phyloP scores from a whole-genome alignment of 35 echinoderm and acorn worm species.

The Nesometra sesokonis region DNA sequence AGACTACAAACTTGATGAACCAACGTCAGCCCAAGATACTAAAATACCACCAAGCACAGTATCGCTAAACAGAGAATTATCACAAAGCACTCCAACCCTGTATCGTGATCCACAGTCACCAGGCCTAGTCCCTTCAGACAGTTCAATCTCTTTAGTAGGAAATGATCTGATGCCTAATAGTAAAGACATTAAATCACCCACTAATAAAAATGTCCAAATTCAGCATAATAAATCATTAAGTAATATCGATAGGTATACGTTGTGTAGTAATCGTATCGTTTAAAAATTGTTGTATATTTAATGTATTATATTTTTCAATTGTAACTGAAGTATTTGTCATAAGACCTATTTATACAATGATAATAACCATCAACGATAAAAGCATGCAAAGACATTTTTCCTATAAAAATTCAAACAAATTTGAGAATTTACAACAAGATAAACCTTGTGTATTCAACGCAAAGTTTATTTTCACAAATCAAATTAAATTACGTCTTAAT shows the following conservation, averaged over 20 bases:
- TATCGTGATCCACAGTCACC: not conserved
- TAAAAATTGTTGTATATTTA: conserved; percentile 5
- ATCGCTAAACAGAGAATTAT: not conserved
- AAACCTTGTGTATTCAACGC: no score
- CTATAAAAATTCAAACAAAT: no score
- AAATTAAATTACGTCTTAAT: no score
- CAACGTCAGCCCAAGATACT: conserved; percentile 1
- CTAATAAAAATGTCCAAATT: not conserved
- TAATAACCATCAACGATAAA: no score
- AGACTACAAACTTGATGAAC: conserved; percentile 19
- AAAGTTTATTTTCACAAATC: no score
- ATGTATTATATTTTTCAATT: not conserved
- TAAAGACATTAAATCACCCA: not conserved
- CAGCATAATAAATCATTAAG: conserved; percentile 12
- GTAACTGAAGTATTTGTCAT: conserved; percentile 2
- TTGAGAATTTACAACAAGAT: no score
- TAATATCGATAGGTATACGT: conserved; percentile 59
- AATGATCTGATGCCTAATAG: not conserved
- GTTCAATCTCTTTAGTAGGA: not conserved
- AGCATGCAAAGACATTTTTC: no score
- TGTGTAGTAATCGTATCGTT: conserved; percentile 64
- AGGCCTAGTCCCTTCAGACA: conserved; percentile 25
- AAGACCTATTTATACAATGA: no score
- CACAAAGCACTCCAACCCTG: not conserved
- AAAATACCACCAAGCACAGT: not conserved